Evolutionary conservation across 2,113 vertebrate genomes (phyloP).

Genomic region (Psittacula cyanocephala): DNA sequence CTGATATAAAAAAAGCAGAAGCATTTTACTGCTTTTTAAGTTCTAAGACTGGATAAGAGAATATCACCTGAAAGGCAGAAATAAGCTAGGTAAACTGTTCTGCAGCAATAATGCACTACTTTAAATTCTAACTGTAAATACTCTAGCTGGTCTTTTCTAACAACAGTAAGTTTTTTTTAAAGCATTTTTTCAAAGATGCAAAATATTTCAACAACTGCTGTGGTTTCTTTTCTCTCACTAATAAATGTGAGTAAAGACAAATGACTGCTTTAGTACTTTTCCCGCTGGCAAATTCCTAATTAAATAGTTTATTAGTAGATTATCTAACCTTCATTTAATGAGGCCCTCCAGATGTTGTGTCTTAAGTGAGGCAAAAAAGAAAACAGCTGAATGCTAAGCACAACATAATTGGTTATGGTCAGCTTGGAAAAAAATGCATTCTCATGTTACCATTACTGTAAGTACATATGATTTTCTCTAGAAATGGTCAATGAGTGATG

Average conservation of each 20-base stretch:
- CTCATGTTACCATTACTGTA: neutral
- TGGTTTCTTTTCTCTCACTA: neutral
- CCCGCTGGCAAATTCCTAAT: slow-evolving; percentile 9
- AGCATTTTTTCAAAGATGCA: neutral
- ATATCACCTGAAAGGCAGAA: neutral
- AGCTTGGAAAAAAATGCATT: neutral
- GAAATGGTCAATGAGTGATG: neutral
- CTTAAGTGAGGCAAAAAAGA: slow-evolving; percentile 34
- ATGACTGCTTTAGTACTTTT: neutral
- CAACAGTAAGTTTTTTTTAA: neutral
- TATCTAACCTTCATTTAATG: slow-evolving; percentile 19
- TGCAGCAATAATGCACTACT: neutral
- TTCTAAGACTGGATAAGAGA: neutral
- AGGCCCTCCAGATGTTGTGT: slow-evolving; percentile 43
- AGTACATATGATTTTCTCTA: neutral
- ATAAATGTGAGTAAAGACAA: neutral
- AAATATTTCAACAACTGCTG: neutral
- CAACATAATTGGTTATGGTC: slow-evolving; percentile 18
- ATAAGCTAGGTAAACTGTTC: neutral
- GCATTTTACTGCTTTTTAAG: neutral
- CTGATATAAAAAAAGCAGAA: neutral
- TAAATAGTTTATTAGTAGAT: slow-evolving; percentile 39
- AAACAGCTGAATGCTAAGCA: slow-evolving; percentile 46
- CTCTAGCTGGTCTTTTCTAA: neutral
- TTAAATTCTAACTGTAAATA: neutral